Conservation (phyloP, 2,113 vertebrate genomes). For the Myiozetetes cayanensis region DNA sequence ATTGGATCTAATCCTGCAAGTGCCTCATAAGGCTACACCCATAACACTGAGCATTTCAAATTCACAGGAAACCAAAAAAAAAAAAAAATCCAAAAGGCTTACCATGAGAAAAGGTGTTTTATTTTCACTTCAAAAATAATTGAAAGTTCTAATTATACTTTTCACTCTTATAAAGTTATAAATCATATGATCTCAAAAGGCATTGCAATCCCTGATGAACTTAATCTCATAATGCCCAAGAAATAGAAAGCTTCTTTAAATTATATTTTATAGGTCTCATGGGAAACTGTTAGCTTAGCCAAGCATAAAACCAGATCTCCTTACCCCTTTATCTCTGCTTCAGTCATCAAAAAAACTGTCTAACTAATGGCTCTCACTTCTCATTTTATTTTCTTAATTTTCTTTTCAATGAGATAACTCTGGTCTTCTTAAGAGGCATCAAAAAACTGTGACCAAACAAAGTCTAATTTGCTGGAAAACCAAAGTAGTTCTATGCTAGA, state of each 20-base stretch:
- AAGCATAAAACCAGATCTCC: constrained; percentile 1
- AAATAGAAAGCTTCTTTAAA: constrained; percentile 13
- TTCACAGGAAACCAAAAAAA: not conserved
- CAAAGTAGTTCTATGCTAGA: not conserved
- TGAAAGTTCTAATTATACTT: constrained; percentile 4
- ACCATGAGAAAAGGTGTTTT: not conserved
- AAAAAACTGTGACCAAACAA: not conserved
- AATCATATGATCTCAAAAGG: not conserved
- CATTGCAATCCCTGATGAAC: not conserved
- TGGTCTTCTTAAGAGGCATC: not conserved
- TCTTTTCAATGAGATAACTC: not conserved
- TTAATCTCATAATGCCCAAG: constrained; percentile 19
- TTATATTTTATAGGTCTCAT: not conserved
- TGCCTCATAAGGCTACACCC: not conserved
- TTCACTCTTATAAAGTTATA: not conserved
- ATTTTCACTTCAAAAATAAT: not conserved
- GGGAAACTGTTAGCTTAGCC: not conserved
- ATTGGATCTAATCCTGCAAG: not conserved
- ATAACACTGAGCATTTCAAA: not conserved
- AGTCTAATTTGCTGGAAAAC: not conserved
- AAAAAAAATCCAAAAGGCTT: not conserved
- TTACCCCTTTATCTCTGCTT: not conserved
- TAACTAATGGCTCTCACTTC: not conserved
- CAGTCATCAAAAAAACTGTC: not conserved
- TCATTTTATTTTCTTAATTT: constrained; percentile 19